Base-by-base conservation (phyloP, 2,113 vertebrate species). In the Indicator indicator region DNA sequence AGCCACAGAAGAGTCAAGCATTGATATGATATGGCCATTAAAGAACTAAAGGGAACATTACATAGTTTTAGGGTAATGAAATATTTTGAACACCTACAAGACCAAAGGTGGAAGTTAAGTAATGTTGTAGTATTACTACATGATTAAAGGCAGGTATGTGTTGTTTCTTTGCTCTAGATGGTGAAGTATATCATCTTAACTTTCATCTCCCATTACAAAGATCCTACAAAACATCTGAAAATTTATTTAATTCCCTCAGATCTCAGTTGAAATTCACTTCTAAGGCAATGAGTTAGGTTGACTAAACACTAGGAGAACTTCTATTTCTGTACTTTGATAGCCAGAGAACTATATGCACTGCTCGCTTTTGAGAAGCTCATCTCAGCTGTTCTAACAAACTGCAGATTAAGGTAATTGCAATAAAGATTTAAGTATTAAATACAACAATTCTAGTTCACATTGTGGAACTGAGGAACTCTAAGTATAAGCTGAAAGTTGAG, bases 341-440 rank as follows among this genome's bases (percentile, higher is more conserved):
- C 18, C 55, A 72, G 14, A 0, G 1, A 75, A 30, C 20, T 83
- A 16, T 33, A 12, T 20, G 60, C 63, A 72, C 69, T 67, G 26
- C 24, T 80, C 76, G 48, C 68, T 81, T 95, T 86, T 72, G 85
- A 81, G 85, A 44, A 86, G 62, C 89, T 64, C 74, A 77, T 27
- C 40, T 88, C 64, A 64, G 36, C 62, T 90, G 56, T 82, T 92
- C 32, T 59, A 74, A 55, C 77, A 69, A 78, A 88, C 84, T 42
- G 33, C 5, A 30, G 67, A 24, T 69, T 38, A 71, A 81, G 30
- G 32, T 48, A 89, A 92, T 83, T 93, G 60, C 72, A 94, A 60
- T 28, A 28, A 23, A 71, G 8, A 67, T 91, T 95, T 73, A 77
- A 85, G 60, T n/a, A 67, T 83, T 52, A 46, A 33, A 54, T 59